Base-by-base conservation (phyloP, 2,113 vertebrate genomes). In the Ellobius talpinus region DNA sequence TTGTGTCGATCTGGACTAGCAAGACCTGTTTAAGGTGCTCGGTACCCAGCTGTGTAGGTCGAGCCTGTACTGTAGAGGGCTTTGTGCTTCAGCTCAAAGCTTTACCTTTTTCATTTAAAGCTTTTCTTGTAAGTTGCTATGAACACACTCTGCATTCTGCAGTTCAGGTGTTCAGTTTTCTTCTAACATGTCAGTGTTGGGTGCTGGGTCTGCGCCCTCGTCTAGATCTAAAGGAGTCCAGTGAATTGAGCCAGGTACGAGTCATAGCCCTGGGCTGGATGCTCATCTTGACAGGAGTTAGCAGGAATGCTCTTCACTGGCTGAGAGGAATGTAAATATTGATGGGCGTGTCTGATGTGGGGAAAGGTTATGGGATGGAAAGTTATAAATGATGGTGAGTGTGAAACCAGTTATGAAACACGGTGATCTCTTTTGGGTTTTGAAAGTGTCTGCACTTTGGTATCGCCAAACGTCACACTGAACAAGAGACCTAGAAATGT, bases 391-490 rank as follows among this genome's bases (percentile, higher is more conserved):
- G 47, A 52, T 6, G 58, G 33, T 3, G 39, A 5, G 31, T 31
- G 14, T 55, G 42, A 82, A 52, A 33, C 61, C 45, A 11, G 3
- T 78, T 33, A 55, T 61, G 3, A 90, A 87, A 58, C 31, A 65
- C 3, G 24, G 23, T 23, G 63, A 72, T 19, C 26, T 23, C 1
- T 9, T 9, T n/a, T 55, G 65, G n/a, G 70, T 73, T 78, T 89
- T 47, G 21, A 8, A 88, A 76, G 16, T n/a, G 1, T 65, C 5
- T 42, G 17, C 19, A 8, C 61, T 17, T 89, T 52, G 63, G 17
- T 73, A n/a, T 11, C 14, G 19, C 76, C 0, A 0, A 16, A 29
- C 14, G 17, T 26, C 8, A 5, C 1, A 11, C 33, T 0, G n/a
- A 63, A 14, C 26, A n/a, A 79, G 39, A 61, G 13, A 14, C 47